Conservation (phyloP, 2,888 invertebrate genomes). For the Lycocerus yunnanus region DNA sequence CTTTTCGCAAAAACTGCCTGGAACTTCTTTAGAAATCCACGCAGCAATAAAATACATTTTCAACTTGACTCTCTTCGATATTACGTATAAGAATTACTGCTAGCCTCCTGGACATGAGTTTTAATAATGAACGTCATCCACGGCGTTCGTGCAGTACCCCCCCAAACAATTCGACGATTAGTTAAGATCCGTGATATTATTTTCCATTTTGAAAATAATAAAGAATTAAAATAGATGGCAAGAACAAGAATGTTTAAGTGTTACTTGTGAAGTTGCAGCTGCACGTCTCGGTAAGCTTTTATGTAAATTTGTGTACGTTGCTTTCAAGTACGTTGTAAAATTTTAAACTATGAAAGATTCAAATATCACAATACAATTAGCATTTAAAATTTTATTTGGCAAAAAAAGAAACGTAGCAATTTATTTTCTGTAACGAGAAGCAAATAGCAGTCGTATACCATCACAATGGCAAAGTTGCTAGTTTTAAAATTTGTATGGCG, state of each 20-base stretch:
- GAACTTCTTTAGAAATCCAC: no score
- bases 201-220: neutral
- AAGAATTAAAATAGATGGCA: neutral
- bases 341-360: neutral
- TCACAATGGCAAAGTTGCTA: neutral
- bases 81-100: no score
- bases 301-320: neutral
- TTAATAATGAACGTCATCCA: no score
- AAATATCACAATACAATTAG: neutral
- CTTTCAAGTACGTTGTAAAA: slow-evolving; percentile 1
- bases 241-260: neutral
- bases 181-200: no score
- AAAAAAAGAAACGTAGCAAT: neutral
- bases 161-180: neutral
- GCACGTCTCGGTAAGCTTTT: neutral
- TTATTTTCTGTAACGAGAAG: neutral
- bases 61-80: no score
- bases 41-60: no score
- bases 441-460: neutral
- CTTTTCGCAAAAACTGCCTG: no score
- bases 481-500: neutral
- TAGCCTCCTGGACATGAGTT: no score
- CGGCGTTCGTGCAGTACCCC: no score
- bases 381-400: neutral
- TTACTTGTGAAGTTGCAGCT: neutral